Evolutionary conservation across 2,888 invertebrate species (phyloP).

Genomic region (Ichneumoninae sp.): DNA sequence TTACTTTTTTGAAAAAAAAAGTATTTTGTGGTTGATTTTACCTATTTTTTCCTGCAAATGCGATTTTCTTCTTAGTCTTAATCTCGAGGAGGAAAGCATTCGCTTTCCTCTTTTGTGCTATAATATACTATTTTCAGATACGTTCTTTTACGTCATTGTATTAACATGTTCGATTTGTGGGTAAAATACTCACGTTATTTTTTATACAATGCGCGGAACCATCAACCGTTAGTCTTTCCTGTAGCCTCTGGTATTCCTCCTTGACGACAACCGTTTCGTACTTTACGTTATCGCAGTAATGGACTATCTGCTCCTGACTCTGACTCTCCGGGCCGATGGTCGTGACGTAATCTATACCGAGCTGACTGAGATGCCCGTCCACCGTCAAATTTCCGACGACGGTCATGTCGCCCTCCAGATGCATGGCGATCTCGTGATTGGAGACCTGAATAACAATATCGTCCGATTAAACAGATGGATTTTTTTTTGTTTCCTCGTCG

Average conservation of each 20-base stretch:
- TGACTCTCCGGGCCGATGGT: constrained; percentile 78
- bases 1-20: too few species aligned
- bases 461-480: background rate
- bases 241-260: constrained; percentile 76
- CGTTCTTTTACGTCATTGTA: too few species aligned
- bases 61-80: too few species aligned
- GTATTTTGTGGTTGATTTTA: too few species aligned
- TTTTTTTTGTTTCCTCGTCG: too few species aligned
- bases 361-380: constrained; percentile 76
- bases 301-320: constrained; percentile 76
- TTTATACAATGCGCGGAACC: constrained; percentile 72
- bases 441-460: constrained; percentile 74
- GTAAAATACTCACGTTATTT: constrained; percentile 71
- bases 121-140: too few species aligned
- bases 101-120: too few species aligned
- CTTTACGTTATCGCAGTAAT: constrained; percentile 79
- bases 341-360: constrained; percentile 82
- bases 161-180: background rate
- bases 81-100: too few species aligned
- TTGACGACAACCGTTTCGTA: constrained; percentile 77
- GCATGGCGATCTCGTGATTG: constrained; percentile 81
- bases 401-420: constrained; percentile 79
- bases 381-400: constrained; percentile 81
- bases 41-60: too few species aligned
- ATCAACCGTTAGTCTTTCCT: constrained; percentile 74